phyloP scores from a whole-genome alignment of 1,140 invertebrate genomes.

The Brachionus koreanus region DNA sequence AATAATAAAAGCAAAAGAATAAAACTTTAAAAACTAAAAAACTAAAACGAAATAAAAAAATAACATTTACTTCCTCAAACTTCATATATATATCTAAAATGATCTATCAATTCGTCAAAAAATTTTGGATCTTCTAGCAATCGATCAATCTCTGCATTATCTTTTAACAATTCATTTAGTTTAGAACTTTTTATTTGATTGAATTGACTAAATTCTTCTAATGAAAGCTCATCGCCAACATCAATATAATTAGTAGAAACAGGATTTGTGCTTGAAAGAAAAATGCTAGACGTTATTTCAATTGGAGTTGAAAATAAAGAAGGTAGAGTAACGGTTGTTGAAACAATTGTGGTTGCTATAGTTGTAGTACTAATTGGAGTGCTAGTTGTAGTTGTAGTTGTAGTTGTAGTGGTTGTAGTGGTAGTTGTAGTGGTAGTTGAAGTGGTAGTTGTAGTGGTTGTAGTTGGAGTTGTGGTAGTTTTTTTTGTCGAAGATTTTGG shows the following conservation, averaged over 20 bases:
- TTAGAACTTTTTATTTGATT: neutral
- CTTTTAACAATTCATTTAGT: neutral
- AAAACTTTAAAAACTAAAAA: neutral
- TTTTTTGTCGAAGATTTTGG: neutral
- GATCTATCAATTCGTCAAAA: neutral
- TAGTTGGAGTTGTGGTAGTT: neutral
- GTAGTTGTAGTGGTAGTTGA: neutral
- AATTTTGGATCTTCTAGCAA: constrained; percentile 1
- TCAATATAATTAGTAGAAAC: neutral
- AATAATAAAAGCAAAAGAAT: neutral
- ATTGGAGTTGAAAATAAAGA: neutral
- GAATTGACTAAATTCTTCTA: neutral
- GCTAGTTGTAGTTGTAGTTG: neutral
- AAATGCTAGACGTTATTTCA: neutral
- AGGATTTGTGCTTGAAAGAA: neutral
- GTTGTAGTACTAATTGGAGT: neutral
- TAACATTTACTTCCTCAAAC: neutral
- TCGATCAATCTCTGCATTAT: neutral
- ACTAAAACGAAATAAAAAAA: neutral
- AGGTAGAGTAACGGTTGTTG: neutral
- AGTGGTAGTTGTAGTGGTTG: neutral
- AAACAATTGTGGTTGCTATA: neutral
- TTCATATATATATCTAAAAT: constrained; percentile 7
- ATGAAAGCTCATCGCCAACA: neutral
- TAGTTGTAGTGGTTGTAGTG: neutral